Percentiles rank a stretch among this genome's conserved stretches.
Conservation (phyloP, 2,797 vertebrate genomes). For the Myioborus miniatus region DNA sequence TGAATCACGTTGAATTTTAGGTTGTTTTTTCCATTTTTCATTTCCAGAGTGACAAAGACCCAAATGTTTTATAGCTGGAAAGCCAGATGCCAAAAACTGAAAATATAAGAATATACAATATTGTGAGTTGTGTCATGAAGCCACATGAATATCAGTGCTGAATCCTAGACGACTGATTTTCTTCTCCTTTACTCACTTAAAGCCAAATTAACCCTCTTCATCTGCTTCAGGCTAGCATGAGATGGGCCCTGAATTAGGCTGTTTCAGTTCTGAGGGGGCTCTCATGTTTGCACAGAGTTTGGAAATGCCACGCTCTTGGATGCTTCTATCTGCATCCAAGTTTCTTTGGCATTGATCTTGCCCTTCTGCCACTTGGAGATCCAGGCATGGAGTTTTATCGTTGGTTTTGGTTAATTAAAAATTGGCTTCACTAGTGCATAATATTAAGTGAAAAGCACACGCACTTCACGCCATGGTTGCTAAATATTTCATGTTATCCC, state of each 20-base stretch:
- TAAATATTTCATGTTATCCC: neutral
- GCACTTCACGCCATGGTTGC: fast-evolving
- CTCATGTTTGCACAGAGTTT: neutral
- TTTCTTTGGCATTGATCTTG: neutral
- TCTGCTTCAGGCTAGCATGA: neutral
- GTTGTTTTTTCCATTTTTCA: neutral
- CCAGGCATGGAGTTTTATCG: neutral
- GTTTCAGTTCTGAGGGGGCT: neutral
- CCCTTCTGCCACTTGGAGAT: neutral
- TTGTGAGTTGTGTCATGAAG: neutral
- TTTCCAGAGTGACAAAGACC: neutral
- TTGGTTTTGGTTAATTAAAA: neutral
- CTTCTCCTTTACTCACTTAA: neutral
- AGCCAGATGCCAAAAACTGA: neutral
- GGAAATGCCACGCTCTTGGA: neutral
- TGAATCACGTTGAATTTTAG: neutral
- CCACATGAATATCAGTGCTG: neutral
- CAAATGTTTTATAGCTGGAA: neutral
- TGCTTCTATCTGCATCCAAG: neutral
- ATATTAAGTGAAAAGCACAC: neutral
- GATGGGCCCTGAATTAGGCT: neutral
- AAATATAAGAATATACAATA: neutral
- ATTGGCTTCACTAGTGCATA: neutral
- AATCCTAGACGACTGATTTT: neutral
- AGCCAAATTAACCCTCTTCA: neutral